phyloP scores from a whole-genome alignment of 1,140 invertebrate species.

The Meteorus sp. region DNA sequence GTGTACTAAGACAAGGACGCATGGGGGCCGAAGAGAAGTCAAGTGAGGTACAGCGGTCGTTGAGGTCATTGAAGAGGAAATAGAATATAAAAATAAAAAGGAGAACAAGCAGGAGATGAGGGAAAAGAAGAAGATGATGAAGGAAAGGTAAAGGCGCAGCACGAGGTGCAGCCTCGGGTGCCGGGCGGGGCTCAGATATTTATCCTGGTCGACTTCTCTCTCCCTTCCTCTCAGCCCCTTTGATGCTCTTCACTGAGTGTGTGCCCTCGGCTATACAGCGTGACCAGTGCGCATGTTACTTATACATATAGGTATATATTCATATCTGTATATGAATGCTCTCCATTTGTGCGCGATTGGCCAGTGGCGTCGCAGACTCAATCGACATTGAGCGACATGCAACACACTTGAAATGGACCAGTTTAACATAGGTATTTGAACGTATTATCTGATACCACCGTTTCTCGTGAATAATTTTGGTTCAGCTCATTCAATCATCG shows the following conservation, averaged over 20 bases:
- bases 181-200: slow-evolving; percentile 59
- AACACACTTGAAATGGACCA: slow-evolving; percentile 12
- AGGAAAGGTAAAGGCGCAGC: slow-evolving; percentile 39
- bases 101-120: slow-evolving; percentile 27
- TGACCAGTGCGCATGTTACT: slow-evolving; percentile 44
- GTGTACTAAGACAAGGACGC: slow-evolving; percentile 12
- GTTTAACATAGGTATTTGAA: too few species aligned
- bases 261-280: slow-evolving; percentile 52
- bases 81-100: slow-evolving; percentile 21
- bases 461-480: too few species aligned
- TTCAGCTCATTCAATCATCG: too few species aligned
- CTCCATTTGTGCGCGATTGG: slow-evolving; percentile 40
- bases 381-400: slow-evolving; percentile 30
- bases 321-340: too few species aligned
- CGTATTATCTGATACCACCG: too few species aligned
- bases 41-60: slow-evolving; percentile 32
- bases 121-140: slow-evolving; percentile 38
- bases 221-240: slow-evolving; percentile 31
- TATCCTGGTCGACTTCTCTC: slow-evolving; percentile 58
- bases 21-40: neutral
- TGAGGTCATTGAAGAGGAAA: slow-evolving; percentile 32
- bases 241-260: slow-evolving; percentile 43
- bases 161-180: slow-evolving; percentile 53
- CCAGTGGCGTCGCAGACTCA: slow-evolving; percentile 50
- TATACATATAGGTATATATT: too few species aligned